Conservation (phyloP, 2,888 invertebrate genomes). For the Marasmarcha lunaedactyla region DNA sequence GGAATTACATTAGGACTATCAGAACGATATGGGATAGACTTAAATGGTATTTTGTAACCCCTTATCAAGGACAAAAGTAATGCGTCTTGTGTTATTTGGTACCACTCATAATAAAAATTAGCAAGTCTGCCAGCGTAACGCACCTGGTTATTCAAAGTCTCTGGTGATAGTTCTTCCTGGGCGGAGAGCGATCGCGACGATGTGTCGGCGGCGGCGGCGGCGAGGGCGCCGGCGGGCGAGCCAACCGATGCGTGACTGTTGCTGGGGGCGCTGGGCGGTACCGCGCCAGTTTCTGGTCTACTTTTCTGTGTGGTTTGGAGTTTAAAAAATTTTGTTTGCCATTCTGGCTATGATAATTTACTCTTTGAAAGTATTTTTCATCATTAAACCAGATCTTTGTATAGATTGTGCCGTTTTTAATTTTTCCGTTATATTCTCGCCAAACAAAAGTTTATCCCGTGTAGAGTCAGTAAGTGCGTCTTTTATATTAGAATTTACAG, state of each 20-base stretch:
- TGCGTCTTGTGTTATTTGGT: conserved; percentile 1
- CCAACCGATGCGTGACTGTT: no score
- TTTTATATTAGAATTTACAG: conserved; percentile 2
- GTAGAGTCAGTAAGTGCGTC: conserved; percentile 3
- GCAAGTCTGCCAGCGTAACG: conserved; percentile 6
- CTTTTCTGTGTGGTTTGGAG: not conserved
- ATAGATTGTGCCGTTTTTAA: conserved; percentile 3
- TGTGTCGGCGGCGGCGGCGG: no score
- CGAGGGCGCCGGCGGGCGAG: no score
- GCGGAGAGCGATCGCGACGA: no score
- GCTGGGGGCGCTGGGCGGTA: no score
- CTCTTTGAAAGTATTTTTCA: no score
- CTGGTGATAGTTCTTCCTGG: no score
- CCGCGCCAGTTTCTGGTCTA: no score
- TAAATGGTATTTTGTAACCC: conserved; percentile 10
- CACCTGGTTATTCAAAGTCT: conserved; percentile 1
- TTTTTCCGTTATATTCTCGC: conserved; percentile 5
- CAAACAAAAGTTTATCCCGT: conserved; percentile 7
- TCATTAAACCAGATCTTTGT: conserved; percentile 4
- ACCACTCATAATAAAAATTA: conserved; percentile 4
- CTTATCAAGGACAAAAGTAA: conserved; percentile 5
- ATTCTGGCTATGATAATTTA: no score
- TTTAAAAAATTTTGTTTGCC: not conserved
- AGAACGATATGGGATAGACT: not conserved
- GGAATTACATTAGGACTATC: not conserved